Base-by-base conservation (phyloP, 2,888 invertebrate genomes). In the Epinotia nisella region DNA sequence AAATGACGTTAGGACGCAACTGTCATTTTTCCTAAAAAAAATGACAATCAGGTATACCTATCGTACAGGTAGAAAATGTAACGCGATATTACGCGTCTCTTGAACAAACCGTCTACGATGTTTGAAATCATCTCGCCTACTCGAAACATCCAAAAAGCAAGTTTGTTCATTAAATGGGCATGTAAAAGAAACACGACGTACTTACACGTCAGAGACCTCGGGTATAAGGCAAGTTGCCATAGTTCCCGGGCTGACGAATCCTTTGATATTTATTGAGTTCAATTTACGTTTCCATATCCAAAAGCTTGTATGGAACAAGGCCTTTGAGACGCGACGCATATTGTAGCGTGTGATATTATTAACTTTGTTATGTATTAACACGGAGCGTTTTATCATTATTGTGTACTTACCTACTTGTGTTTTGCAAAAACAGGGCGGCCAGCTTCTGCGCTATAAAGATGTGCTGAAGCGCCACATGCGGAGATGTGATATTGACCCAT, bases 241-340 rank as follows among this genome's bases (percentile, higher is more conserved):
- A 78, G 83, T 81, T 80, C 80, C 75, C 76, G 77, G 79, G 74
- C 83, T 85, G 86, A 84, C 82, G 83, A 85, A 86, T 86, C 87
- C 86, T 90, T 88, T 90, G 89, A 89, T 87, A 87, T 85, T 85
- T 88, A 86, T 85, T 85, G 85, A 86, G 86, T 89, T 86, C 86
- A 87, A 90, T 89, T 88, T 88, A 84, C 84, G 85, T 88, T 87
- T 86, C 83, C 83, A 82, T 83, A 85, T 83, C 80, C 82, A 78
- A 82, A 80, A 81, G 79, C 81, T 81, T 76, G 74, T 76, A 69
- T 9, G 74, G 74, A 75, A 75, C 74, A 74, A 51, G 56, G 39
- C 70, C 70, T 75, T 70, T 74, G 71, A 71, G 72, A 69, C 24
- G 35, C 65, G 45, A 39, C 39, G 58, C 60, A 56, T 66, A 65